Base-by-base conservation (phyloP, 92 coral and sea anemone species). In the Porites evermanni region DNA sequence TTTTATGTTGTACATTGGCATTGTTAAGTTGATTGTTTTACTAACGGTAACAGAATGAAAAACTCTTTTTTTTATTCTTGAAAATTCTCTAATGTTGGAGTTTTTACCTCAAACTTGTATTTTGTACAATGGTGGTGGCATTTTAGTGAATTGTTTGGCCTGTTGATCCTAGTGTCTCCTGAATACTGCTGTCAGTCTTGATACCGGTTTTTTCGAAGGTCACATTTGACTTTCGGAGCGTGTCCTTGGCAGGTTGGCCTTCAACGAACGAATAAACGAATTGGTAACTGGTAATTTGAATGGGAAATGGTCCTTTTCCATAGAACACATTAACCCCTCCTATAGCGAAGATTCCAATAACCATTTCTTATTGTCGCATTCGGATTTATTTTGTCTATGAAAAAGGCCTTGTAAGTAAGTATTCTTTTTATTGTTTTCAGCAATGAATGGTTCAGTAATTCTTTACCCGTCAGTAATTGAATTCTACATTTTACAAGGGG, bases 21-120 rank as follows among this genome's bases (percentile, higher is more conserved):
- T 63, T 23, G 9, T 64, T 1, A 54, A 54, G 60, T 16, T 19
- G 59, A 78, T 64, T 78, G 82, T 50, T 63, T 78, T 78, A 10
- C 58, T 61, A 63, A 78, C 82, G 58, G 82, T 78, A 44, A 50
- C 56, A 65, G 60, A 21, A 6, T 8, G 23, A 6, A 38, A 56
- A 75, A 75, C 53, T 16, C 20, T 38, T 3, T 38, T 38, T 38
- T 38, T 38, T 38, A 38, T 38, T 38, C 47, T 38, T 38, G 47
- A 38, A 38, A 38, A 38, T 38, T 4, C 47, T 38, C 47, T 38
- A 38, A 38, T 38, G 47, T 38, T 38, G 47, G 47, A 38, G 47
- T 38, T 38, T 38, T 38, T 38, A 4, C 47, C 47, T 38, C 47
- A 38, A 38, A 38, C 47, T 38, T 38, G 47, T 38, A 38, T 38